Evolutionary conservation across 2,113 vertebrate species (phyloP).

Genomic region (Tetrao urogallus): DNA sequence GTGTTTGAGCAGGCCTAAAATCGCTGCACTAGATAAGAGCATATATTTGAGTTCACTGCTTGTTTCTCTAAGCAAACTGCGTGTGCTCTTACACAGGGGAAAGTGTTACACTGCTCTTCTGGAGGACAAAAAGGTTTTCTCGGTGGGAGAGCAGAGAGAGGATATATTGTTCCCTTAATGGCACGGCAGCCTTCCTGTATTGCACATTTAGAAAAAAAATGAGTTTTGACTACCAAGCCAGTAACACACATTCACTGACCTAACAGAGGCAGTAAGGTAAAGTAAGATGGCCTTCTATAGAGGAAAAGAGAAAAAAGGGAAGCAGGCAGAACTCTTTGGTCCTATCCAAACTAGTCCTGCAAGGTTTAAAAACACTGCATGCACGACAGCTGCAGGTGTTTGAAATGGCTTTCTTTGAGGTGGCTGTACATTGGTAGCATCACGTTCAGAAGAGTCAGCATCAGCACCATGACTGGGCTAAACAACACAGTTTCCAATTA

Average conservation of each 20-base stretch:
- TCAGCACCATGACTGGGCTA: not conserved
- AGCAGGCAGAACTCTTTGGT: not conserved
- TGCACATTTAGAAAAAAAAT: not conserved
- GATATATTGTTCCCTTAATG: not conserved
- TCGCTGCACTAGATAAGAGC: not conserved
- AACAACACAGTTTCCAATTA: not conserved
- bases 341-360: not conserved
- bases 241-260: not conserved
- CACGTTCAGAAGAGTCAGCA: not conserved
- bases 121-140: not conserved
- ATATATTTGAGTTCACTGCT: not conserved
- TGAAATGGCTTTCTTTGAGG: not conserved
- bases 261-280: not conserved
- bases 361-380: too few species aligned
- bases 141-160: not conserved
- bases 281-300: not conserved
- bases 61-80: not conserved
- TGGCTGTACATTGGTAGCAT: not conserved
- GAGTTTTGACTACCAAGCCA: not conserved
- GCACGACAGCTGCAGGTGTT: not conserved
- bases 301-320: not conserved
- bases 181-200: not conserved
- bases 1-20: not conserved
- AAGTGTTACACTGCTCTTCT: not conserved
- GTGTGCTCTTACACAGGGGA: accelerated